Evolutionary conservation across 2,113 vertebrate species (phyloP).

Genomic region (Puntigrus tetrazona): DNA sequence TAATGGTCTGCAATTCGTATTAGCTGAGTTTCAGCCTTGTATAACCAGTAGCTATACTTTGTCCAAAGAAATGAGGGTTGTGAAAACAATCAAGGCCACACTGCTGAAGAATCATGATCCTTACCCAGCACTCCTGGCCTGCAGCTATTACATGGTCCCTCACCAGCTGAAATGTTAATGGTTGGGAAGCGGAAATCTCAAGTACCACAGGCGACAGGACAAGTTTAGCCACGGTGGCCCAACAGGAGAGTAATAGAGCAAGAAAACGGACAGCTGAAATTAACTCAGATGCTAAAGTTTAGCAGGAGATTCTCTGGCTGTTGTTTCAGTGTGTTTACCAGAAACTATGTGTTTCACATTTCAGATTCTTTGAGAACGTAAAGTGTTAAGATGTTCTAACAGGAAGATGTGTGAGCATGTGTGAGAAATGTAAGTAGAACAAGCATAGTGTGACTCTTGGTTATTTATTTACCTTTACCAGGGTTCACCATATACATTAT

Average conservation of each 20-base stretch:
- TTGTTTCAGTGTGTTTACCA: background rate
- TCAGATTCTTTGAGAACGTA: background rate
- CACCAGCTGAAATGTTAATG: constrained; percentile 8
- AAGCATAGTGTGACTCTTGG: background rate
- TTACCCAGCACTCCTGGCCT: background rate
- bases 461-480: background rate
- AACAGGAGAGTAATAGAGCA: background rate
- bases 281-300: background rate
- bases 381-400: background rate
- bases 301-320: background rate
- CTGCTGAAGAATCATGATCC: background rate
- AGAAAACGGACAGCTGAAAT: background rate
- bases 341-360: background rate
- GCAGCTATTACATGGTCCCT: constrained; percentile 8
- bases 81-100: constrained; percentile 4
- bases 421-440: background rate
- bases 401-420: background rate
- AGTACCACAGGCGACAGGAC: background rate
- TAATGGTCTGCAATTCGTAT: constrained; percentile 3
- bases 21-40: background rate
- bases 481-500: background rate
- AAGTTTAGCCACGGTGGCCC: background rate
- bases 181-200: background rate
- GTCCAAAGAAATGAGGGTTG: constrained; percentile 16
- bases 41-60: constrained; percentile 16